Conservation (phyloP, 2,888 invertebrate genomes). For the Orgyia antiqua region DNA sequence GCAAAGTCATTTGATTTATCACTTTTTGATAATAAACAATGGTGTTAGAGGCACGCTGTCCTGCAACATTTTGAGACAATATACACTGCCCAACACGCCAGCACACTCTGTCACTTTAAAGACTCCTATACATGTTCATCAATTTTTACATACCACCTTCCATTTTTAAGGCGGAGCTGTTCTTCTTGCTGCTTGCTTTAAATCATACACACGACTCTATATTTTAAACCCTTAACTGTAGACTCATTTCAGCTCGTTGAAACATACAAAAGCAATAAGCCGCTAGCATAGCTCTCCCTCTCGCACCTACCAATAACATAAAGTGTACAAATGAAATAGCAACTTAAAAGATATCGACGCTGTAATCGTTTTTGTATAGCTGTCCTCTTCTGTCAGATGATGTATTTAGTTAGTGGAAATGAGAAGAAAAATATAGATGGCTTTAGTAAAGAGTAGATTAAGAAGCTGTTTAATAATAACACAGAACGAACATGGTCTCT, state of each 20-base stretch:
- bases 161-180: constrained; percentile 79
- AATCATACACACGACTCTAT: constrained; percentile 17
- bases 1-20: constrained; percentile 75
- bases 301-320: constrained; percentile 40
- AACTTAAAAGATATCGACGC: constrained; percentile 28
- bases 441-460: constrained; percentile 56
- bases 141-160: constrained; percentile 79
- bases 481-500: constrained; percentile 69
- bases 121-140: constrained; percentile 78
- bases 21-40: constrained; percentile 76
- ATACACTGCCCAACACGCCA: constrained; percentile 75
- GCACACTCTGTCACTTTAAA: constrained; percentile 78
- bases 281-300: constrained; percentile 53
- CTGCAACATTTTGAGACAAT: constrained; percentile 74
- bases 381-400: constrained; percentile 37
- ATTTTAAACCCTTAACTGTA: constrained; percentile 1
- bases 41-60: constrained; percentile 52
- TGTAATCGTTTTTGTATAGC: constrained; percentile 22
- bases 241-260: constrained; percentile 17
- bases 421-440: constrained; percentile 35
- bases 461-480: constrained; percentile 73
- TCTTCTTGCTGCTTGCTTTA: constrained; percentile 52
- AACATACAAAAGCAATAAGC: constrained; percentile 40
- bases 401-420: constrained; percentile 33
- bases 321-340: constrained; percentile 56